These are phyloP conservation scores for Oreochromis spilurus DNA, from an alignment of 2,113 vertebrate genomes.

Conservation along the genomic window DNA sequence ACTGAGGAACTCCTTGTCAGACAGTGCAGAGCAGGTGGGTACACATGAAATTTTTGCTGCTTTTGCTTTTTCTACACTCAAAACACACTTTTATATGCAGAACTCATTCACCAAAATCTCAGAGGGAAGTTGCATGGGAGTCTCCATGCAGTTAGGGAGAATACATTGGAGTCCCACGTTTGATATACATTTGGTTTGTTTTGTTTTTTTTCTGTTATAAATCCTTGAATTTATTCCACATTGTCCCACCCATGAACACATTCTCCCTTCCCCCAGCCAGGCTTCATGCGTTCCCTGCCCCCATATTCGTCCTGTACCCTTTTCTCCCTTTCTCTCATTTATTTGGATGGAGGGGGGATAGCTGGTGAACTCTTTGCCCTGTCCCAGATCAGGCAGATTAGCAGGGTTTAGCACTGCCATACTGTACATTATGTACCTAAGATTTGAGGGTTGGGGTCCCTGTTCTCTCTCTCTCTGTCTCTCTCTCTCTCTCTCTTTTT, in stretches of 20 bases:
- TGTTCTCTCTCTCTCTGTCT: not conserved
- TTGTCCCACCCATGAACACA: not conserved
- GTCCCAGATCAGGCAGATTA: conserved; percentile 63
- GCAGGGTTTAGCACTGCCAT: conserved; percentile 14
- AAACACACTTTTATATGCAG: not conserved
- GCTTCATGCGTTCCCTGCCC: conserved; percentile 32
- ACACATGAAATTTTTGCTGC: not conserved
- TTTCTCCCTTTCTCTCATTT: conserved; percentile 15
- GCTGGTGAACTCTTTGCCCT: conserved; percentile 10
- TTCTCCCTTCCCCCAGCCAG: conserved; percentile 35
- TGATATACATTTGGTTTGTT: not conserved
- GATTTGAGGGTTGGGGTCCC: not conserved
- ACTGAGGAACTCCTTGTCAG: conserved; percentile 78
- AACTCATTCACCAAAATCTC: not conserved
- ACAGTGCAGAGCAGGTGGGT: conserved; percentile 80
- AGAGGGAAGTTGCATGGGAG: not conserved
- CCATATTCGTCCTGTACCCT: conserved; percentile 21
- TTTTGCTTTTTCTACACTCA: not conserved
- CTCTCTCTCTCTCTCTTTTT: not conserved
- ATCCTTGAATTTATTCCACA: conserved; percentile 3
- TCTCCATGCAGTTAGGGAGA: not conserved
- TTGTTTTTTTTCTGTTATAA: not conserved
- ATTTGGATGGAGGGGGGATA: not conserved
- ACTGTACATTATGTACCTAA: conserved; percentile 30
- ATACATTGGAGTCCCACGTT: not conserved